Base-by-base conservation (phyloP, 2,888 invertebrate species). In the Caenorhabditis imperialis region DNA sequence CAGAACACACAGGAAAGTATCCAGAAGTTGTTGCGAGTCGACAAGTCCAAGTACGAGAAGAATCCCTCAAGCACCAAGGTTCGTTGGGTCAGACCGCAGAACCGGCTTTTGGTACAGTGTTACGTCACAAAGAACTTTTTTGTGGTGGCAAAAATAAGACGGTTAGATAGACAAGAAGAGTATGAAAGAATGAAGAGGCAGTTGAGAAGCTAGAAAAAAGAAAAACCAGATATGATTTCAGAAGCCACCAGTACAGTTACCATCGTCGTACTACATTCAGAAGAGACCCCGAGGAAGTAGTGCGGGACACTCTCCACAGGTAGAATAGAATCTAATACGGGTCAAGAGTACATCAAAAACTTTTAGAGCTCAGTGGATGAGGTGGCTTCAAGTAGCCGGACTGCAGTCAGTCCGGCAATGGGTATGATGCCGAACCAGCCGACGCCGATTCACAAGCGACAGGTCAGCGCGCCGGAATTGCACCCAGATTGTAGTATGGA, bases 301-400 rank as follows among this genome's bases (percentile, higher is more conserved):
- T 71, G 75, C 79, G 10, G 79, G 79, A 37, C 75, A 77, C 58
- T 75, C 75, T 18, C 79, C 79, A 6, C 75, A 75, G 57, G 76
- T 75, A 61, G 7, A n/a, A n/a, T n/a, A n/a, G n/a, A n/a, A n/a
- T n/a, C n/a, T n/a, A n/a, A n/a, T n/a, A n/a, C n/a, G n/a, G n/a
- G n/a, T n/a, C n/a, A n/a, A n/a, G n/a, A n/a, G n/a, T n/a, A n/a
- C n/a, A n/a, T n/a, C n/a, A n/a, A n/a, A n/a, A n/a, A n/a, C 1
- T 53, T 73, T 25, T 30, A 75, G 75, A 54, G 65, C 12, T 71
- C 70, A 22, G 57, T 65, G 14, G 75, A 75, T 37, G 75, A 71
- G 25, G 53, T 53, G 14, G 53, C 75, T 8, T 75, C 70, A n/a
- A 65, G 63, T n/a, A 75, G 75, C 60, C 69, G 69, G n/a, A 35